Evolutionary conservation across 1,140 invertebrate species (phyloP), one percentile per base, ranked within the genome.

Genomic region (Scaptomyza montana): DNA sequence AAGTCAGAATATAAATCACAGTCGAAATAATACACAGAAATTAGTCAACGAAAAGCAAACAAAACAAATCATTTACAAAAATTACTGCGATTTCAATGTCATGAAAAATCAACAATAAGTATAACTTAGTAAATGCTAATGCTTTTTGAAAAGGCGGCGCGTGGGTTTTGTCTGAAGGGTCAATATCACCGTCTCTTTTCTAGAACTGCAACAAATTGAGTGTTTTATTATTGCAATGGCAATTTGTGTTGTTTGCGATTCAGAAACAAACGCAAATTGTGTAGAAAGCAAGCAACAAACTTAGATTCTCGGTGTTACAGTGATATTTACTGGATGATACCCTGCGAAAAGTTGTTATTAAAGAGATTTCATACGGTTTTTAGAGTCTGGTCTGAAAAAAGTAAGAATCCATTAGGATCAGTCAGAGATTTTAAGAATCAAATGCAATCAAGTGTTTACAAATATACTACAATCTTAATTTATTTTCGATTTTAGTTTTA

Each of bases 81-180:
- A 64, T 61, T 8, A 74, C 60, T 65, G 59, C 55, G 16, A 61
- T 66, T 85, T 86, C 81, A 86, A 86, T 86, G 81, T 71, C 81
- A 80, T 72, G 69, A 51, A 59, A 59, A 51, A 68, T 13, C 39
- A 68, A 67, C 28, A 78, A 78, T 61, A n/a, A n/a, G n/a, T n/a
- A 70, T 61, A 70, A 74, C 46, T 74, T 43, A 54, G 60, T 19
- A 19, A 36, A 12, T 51, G 47, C 60, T 47, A 30, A 43, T 43
- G 39, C 39, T n/a, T 12, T 43, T n/a, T 43, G 10, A 43, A n/a
- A 43, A 43, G 55, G 25, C 39, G 13, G 60, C 67, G 67, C 72
- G 72, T 74, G 72, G 72, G 65, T 47, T 74, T 50, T 36, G 43
- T 56, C 51, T 59, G 36, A 69, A 70, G 72, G 72, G 72, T 51